Conservation (phyloP, 2,888 invertebrate genomes). For the Drosophila subsilvestris region DNA sequence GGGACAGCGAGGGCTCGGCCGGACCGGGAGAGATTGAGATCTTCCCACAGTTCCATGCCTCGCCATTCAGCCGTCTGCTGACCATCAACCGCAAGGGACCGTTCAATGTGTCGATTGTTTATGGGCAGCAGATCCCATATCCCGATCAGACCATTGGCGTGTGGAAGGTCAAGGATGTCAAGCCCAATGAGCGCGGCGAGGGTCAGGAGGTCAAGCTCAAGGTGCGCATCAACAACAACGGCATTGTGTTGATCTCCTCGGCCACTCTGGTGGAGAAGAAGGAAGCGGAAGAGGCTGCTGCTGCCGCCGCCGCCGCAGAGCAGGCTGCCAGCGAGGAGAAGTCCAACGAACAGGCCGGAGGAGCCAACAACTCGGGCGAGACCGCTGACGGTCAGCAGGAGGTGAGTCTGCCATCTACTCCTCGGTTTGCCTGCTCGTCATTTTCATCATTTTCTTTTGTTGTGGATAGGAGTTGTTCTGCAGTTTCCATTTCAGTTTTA, state of each 20-base stretch:
- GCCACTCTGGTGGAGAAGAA: conserved; percentile 93
- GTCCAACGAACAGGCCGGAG: conserved; percentile 58
- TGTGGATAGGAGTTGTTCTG: conserved; percentile 21
- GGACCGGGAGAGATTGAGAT: conserved; percentile 93
- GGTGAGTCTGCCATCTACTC: conserved; percentile 77
- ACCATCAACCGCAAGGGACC: conserved; percentile 96
- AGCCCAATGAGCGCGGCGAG: conserved; percentile 94
- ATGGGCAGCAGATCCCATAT: conserved; percentile 90
- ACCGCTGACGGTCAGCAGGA: conserved; percentile 85
- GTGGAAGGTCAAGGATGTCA: conserved; percentile 92
- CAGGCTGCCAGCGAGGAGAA: conserved; percentile 81
- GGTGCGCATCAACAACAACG: conserved; percentile 96
- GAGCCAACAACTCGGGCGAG: conserved; percentile 82
- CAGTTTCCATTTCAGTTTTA: conserved; percentile 6
- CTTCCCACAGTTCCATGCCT: conserved; percentile 94
- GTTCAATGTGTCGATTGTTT: conserved; percentile 94
- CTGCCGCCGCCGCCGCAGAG: conserved; percentile 60
- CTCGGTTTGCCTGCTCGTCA: conserved; percentile 15
- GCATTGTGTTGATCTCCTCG: conserved; percentile 93
- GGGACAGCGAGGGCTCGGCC: conserved; percentile 88
- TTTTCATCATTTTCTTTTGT: conserved; percentile 24
- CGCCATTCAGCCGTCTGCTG: conserved; percentile 97
- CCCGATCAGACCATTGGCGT: conserved; percentile 92
- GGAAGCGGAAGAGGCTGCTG: conserved; percentile 83
- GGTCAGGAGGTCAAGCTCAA: conserved; percentile 98